These are phyloP conservation scores for Aptenodytes forsteri DNA, from an alignment of 2,113 vertebrate species.

Conservation along the genomic window DNA sequence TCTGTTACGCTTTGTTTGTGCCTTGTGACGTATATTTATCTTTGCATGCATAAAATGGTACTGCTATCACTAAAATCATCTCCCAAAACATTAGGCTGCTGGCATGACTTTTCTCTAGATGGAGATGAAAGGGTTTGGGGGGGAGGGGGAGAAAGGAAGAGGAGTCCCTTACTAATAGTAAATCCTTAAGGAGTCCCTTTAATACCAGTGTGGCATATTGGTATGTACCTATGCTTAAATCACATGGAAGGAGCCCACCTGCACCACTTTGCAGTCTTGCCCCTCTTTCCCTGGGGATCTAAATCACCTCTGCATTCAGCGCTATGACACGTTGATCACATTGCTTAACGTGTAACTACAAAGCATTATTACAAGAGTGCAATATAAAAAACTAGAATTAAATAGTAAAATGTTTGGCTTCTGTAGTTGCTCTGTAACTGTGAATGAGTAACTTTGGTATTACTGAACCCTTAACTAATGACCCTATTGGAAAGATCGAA, in stretches of 20 bases:
- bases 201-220: background rate
- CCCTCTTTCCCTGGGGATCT: background rate
- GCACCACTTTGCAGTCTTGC: background rate
- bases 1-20: background rate
- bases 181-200: background rate
- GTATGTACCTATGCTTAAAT: background rate
- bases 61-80: background rate
- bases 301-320: background rate
- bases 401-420: background rate
- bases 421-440: background rate
- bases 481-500: background rate
- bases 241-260: background rate
- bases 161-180: background rate
- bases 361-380: background rate
- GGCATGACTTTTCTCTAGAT: background rate
- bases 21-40: background rate
- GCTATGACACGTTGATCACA: background rate
- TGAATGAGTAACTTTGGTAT: background rate
- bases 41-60: background rate
- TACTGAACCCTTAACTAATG: background rate
- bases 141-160: accelerated
- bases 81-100: background rate
- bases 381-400: background rate
- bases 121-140: background rate
- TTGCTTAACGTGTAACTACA: background rate